phyloP scores from a whole-genome alignment of 2,888 invertebrate species.

The Dasypogon diadema region DNA sequence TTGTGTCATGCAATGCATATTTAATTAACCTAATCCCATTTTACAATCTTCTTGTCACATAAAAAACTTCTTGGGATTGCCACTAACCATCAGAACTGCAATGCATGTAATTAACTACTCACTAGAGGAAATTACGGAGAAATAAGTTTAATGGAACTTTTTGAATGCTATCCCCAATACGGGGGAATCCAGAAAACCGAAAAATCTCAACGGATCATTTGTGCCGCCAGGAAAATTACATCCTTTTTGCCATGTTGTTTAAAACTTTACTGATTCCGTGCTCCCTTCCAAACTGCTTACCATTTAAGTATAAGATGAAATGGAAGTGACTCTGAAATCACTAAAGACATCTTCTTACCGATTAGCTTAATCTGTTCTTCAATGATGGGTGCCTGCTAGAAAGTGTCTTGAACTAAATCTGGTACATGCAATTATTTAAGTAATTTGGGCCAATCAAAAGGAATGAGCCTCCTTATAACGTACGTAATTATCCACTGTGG shows the following conservation, averaged over 20 bases:
- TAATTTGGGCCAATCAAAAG: conserved; percentile 10
- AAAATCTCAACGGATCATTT: not conserved
- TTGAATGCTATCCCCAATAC: no score
- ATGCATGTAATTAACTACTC: not conserved
- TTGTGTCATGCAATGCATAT: not conserved
- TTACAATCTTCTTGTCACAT: not conserved
- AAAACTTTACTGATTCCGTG: not conserved
- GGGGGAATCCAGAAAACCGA: no score
- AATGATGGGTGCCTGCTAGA: not conserved
- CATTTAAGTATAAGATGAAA: not conserved
- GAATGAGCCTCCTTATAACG: not conserved
- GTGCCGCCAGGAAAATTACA: not conserved
- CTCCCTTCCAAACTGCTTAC: not conserved
- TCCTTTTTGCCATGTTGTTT: not conserved
- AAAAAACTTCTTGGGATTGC: not conserved
- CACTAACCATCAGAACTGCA: not conserved
- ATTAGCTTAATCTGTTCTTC: not conserved
- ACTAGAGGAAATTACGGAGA: no score
- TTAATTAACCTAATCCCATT: not conserved
- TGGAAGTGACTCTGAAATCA: not conserved
- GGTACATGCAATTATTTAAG: not conserved
- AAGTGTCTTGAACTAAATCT: not conserved
- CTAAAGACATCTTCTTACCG: no score
- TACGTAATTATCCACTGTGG: not conserved
- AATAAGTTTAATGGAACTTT: no score